Percentiles rank a stretch among this genome's conserved stretches.
These are phyloP conservation scores for Zonitis immaculata DNA, from an alignment of 2,888 invertebrate genomes.

Conservation along the genomic window DNA sequence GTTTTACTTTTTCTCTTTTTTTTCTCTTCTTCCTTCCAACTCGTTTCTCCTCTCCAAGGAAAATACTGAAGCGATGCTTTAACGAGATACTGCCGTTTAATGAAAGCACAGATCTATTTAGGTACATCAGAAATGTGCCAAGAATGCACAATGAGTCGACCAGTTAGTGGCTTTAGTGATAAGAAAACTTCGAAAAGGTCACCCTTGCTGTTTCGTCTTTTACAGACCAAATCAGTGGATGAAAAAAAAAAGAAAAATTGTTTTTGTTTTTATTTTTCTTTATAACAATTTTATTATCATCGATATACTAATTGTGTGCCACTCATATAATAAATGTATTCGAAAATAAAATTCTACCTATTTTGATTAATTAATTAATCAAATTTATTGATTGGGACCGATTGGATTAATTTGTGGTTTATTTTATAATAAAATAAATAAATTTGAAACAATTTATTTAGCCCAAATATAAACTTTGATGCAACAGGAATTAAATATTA, in stretches of 20 bases:
- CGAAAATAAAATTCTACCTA: too few relatives aligned
- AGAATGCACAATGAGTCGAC: conserved; percentile 20
- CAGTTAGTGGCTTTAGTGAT: conserved; percentile 23
- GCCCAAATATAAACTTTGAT: conserved; percentile 37
- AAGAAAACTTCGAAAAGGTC: conserved; percentile 21
- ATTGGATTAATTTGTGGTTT: too few relatives aligned
- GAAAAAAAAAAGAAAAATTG: too few relatives aligned
- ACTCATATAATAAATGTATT: too few relatives aligned
- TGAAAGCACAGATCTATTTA: conserved; percentile 22
- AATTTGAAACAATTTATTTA: conserved; percentile 35
- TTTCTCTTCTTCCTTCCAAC: conserved; percentile 3
- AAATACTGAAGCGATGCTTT: conserved; percentile 17
- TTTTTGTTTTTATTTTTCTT: conserved; percentile 2
- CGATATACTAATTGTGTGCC: too few relatives aligned
- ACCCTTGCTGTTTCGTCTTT: conserved; percentile 18
- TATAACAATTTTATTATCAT: too few relatives aligned
- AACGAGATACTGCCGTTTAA: conserved; percentile 22
- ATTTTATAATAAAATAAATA: background rate
- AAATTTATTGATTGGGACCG: too few relatives aligned
- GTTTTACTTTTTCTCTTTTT: conserved; percentile 6
- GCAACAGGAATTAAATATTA: conserved; percentile 31
- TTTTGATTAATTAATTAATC: too few relatives aligned
- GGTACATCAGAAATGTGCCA: conserved; percentile 21
- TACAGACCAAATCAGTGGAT: conserved; percentile 13
- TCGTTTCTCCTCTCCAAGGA: background rate